Percentiles rank a stretch among this genome's conserved stretches.
Conservation (phyloP, 2,113 vertebrate genomes). For the Oreotrochilus melanogaster region DNA sequence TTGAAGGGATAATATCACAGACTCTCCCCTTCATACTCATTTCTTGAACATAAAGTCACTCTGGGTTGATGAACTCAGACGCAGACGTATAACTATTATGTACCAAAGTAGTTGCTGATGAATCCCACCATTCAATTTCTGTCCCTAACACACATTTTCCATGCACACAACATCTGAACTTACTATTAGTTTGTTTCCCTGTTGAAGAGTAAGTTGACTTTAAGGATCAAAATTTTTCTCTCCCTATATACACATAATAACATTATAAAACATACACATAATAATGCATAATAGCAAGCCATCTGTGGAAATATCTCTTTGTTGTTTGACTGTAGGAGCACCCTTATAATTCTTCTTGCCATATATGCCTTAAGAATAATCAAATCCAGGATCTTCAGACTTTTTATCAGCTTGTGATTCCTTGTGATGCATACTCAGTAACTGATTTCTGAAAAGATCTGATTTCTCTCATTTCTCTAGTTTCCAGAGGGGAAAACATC, state of each 20-base stretch:
- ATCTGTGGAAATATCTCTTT: background rate
- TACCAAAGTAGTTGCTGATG: background rate
- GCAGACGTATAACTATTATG: background rate
- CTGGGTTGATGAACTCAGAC: background rate
- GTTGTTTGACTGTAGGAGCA: background rate
- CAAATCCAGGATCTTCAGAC: background rate
- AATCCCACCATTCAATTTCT: background rate
- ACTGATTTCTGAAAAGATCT: background rate
- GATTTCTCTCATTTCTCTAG: background rate
- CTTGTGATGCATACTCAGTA: background rate
- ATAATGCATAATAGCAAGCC: too few relatives aligned
- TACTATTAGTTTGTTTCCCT: background rate
- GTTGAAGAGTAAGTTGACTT: background rate
- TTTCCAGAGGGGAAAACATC: background rate
- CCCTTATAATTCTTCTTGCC: background rate
- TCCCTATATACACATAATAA: background rate
- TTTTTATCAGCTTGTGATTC: background rate
- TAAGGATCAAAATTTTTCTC: background rate
- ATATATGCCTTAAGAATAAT: background rate
- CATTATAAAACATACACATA: too few relatives aligned
- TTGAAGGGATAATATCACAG: background rate
- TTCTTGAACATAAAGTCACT: background rate
- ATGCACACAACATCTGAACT: background rate
- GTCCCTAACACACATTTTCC: background rate
- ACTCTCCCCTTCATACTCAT: background rate